A percentile compares a stretch with the other conserved stretches of the same genome.
phyloP scores from a whole-genome alignment of 2,888 invertebrate genomes.

The Pristionchus maxplancki region DNA sequence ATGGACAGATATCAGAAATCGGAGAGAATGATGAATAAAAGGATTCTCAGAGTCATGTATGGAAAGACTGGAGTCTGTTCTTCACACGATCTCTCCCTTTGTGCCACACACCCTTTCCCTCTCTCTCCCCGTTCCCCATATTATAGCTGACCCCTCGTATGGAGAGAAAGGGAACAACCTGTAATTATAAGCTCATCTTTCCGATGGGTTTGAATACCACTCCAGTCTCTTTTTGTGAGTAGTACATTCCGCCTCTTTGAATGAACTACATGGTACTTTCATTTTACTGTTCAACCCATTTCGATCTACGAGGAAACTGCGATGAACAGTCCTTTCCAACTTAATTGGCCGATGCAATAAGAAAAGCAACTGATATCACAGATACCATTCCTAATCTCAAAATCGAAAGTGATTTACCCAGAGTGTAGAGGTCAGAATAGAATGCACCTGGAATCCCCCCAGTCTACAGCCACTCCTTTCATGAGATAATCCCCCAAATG shows the following conservation, averaged over 20 bases:
- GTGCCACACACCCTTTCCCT: constrained; percentile 10
- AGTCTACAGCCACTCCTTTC: neutral
- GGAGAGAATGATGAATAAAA: neutral
- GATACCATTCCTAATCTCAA: too few relatives aligned
- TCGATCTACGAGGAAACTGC: too few relatives aligned
- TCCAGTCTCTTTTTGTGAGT: constrained; percentile 32
- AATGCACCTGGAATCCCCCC: constrained; percentile 19
- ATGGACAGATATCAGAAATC: too few relatives aligned
- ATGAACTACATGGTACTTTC: neutral
- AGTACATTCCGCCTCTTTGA: neutral
- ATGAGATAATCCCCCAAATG: constrained; percentile 27
- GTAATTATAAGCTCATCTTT: constrained; percentile 45
- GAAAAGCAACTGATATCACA: neutral
- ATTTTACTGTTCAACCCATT: neutral
- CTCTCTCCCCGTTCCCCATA: neutral
- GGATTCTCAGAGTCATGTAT: neutral
- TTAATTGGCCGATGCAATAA: neutral
- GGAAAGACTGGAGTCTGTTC: neutral
- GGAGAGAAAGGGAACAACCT: constrained; percentile 24
- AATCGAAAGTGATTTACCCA: neutral
- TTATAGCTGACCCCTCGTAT: constrained; percentile 31
- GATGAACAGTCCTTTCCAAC: neutral
- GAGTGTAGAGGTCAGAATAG: neutral
- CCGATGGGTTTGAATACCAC: constrained; percentile 17
- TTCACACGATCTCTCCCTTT: neutral